A percentile compares a stretch with the other conserved stretches of the same genome.
These are phyloP conservation scores for Dicranocentrus wangi DNA, from an alignment of 2,888 invertebrate genomes.

Conservation along the genomic window DNA sequence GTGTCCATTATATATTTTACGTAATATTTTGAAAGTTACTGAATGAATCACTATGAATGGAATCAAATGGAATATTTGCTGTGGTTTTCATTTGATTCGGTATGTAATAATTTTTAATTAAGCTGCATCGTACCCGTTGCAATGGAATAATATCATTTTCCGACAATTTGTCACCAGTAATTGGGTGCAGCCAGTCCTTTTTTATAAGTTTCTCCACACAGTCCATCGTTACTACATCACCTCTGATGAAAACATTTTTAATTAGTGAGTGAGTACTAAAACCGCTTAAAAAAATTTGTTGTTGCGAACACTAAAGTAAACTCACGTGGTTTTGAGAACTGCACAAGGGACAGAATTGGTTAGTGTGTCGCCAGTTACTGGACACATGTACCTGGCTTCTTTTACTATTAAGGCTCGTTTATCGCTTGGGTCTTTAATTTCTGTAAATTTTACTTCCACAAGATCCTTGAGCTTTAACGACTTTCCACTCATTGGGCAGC, in stretches of 20 bases:
- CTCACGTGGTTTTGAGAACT: constrained; percentile 90
- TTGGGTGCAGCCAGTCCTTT: constrained; percentile 96
- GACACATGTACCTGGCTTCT: constrained; percentile 96
- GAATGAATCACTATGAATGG: not conserved
- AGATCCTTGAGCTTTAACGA: constrained; percentile 93
- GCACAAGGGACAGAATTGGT: constrained; percentile 96
- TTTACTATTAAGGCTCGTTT: constrained; percentile 90
- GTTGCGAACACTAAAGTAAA: too few species aligned
- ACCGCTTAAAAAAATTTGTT: too few species aligned
- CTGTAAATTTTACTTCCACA: constrained; percentile 92
- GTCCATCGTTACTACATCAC: constrained; percentile 95
- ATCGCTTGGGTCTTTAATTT: constrained; percentile 85
- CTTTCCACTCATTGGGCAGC: constrained; percentile 89
- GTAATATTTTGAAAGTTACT: not conserved
- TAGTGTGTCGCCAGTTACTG: constrained; percentile 95
- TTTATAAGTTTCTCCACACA: constrained; percentile 96
- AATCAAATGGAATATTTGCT: too few species aligned
- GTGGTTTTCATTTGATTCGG: constrained; percentile 60
- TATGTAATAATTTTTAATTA: not conserved
- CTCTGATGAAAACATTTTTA: constrained; percentile 78
- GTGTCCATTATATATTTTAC: too few species aligned
- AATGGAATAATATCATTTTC: constrained; percentile 94
- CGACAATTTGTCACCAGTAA: constrained; percentile 86
- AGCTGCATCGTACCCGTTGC: constrained; percentile 81
- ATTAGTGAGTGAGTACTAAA: too few species aligned